These are phyloP conservation scores for Chelonus insularis DNA, from an alignment of 1,140 invertebrate species.

Conservation along the genomic window DNA sequence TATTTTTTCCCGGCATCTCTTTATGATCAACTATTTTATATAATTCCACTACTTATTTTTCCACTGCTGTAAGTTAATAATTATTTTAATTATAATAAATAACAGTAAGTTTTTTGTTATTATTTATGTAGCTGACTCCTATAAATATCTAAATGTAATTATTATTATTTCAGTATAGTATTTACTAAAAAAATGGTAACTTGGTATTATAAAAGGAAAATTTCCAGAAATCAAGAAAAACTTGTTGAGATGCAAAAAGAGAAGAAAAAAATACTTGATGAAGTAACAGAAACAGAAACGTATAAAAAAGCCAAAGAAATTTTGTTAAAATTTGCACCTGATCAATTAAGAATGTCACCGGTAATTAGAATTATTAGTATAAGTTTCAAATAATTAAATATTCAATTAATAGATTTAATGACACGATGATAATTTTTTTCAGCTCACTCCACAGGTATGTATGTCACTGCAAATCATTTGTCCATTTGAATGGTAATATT, in stretches of 20 bases:
- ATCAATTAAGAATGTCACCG: slow-evolving; percentile 60
- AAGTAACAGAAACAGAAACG: slow-evolving; percentile 96
- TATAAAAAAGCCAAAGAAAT: slow-evolving; percentile 96
- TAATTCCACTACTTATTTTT: slow-evolving; percentile 73
- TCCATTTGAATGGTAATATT: too few species aligned
- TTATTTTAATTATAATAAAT: slow-evolving; percentile 16
- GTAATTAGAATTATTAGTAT: slow-evolving; percentile 33
- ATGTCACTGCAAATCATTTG: too few species aligned
- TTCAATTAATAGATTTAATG: neutral
- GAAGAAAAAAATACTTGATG: slow-evolving; percentile 89
- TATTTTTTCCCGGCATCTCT: slow-evolving; percentile 73
- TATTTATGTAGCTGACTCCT: too few species aligned
- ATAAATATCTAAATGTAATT: too few species aligned
- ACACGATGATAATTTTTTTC: neutral
- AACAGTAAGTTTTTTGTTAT: neutral
- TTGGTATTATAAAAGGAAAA: slow-evolving; percentile 86
- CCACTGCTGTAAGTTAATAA: slow-evolving; percentile 75
- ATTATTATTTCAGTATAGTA: slow-evolving; percentile 78
- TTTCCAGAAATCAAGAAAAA: slow-evolving; percentile 78
- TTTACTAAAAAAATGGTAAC: slow-evolving; percentile 76
- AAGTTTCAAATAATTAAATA: neutral
- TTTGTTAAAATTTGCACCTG: slow-evolving; percentile 83
- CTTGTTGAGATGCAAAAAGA: slow-evolving; percentile 74
- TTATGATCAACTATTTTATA: slow-evolving; percentile 71
- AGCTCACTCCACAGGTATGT: slow-evolving; percentile 23